Evolutionary conservation across 2,113 vertebrate species (phyloP), one percentile per base, ranked within the genome.

Genomic region (Scomber scombrus): DNA sequence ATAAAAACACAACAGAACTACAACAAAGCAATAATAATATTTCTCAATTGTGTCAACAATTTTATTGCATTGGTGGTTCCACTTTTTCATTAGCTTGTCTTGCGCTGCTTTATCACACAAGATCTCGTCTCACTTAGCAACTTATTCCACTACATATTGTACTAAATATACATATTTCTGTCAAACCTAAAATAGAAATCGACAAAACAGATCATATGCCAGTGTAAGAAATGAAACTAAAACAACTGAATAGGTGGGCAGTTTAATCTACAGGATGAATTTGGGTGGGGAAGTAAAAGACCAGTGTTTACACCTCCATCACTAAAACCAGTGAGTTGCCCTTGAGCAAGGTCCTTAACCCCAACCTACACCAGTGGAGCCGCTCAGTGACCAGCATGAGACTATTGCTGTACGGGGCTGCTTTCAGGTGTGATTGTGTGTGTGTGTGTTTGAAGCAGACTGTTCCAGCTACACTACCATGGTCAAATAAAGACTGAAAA

Each of bases 341-440:
- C 78, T 84, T 80, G 72, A 71, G 81, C 70, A 84, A 84, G 57
- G 62, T 69, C 62, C 52, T 67, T 50, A 63, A 81, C 58, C 52
- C 43, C 43, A 23, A 45, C 21, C 74, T 77, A 67, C 50, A 82
- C 65, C 69, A 40, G 70, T 3, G 47, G 34, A 82, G 80, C 64
- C 67, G n/a, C 52, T 60, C 43, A 47, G 71, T 57, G 18, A 29
- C 18, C 21, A 56, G 5, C 12, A 52, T 69, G 52, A 50, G 34
- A 34, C n/a, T 56, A 26, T 18, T 45, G 21, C 40, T 23, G 29
- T 40, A 3, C 43, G 49, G 62, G 55, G 46, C 23, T 29, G 68
- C 46, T 57, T 66, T n/a, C 49, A 50, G 26, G 31, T 73, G 40
- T 50, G 12, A 50, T 45, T 78, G 43, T 60, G n/a, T 75, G 62